Percentiles rank a stretch among this genome's conserved stretches.
Conservation (phyloP, 2,888 invertebrate genomes). For the Scrobipalpa costella region DNA sequence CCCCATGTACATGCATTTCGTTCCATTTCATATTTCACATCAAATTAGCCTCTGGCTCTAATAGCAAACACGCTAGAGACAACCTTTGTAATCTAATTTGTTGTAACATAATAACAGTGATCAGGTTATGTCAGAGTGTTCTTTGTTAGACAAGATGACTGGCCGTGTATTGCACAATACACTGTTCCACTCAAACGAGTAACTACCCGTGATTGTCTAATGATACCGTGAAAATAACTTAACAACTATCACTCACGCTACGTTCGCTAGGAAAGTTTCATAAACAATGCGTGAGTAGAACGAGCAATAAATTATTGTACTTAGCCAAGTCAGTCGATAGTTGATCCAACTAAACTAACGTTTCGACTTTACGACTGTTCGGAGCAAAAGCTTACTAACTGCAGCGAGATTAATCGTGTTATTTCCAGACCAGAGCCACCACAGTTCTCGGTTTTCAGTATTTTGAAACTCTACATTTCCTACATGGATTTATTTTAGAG, state of each 20-base stretch:
- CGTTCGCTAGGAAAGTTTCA: conserved; percentile 25
- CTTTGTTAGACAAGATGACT: conserved; percentile 45
- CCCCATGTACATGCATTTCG: conserved; percentile 50
- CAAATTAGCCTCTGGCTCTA: conserved; percentile 36
- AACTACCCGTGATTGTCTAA: conserved; percentile 42
- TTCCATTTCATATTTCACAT: conserved; percentile 47
- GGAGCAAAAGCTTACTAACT: conserved; percentile 13
- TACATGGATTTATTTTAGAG: neutral
- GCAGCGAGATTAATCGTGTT: neutral
- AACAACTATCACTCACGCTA: conserved; percentile 30
- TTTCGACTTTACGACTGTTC: conserved; percentile 15
- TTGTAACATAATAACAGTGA: conserved; percentile 28
- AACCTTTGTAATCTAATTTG: conserved; percentile 26
- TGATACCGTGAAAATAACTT: conserved; percentile 49
- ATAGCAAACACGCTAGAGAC: conserved; percentile 32
- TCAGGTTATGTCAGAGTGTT: conserved; percentile 36
- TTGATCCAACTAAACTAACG: conserved; percentile 13
- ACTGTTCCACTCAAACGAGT: conserved; percentile 38
- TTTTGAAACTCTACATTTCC: neutral
- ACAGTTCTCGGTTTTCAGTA: neutral
- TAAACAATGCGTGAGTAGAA: conserved; percentile 26
- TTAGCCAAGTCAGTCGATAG: conserved; percentile 23
- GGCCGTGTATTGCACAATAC: conserved; percentile 39
- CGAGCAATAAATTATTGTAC: conserved; percentile 25
- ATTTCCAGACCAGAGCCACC: neutral